phyloP scores from a whole-genome alignment of 2,113 vertebrate species.

The Struthidea cinerea region DNA sequence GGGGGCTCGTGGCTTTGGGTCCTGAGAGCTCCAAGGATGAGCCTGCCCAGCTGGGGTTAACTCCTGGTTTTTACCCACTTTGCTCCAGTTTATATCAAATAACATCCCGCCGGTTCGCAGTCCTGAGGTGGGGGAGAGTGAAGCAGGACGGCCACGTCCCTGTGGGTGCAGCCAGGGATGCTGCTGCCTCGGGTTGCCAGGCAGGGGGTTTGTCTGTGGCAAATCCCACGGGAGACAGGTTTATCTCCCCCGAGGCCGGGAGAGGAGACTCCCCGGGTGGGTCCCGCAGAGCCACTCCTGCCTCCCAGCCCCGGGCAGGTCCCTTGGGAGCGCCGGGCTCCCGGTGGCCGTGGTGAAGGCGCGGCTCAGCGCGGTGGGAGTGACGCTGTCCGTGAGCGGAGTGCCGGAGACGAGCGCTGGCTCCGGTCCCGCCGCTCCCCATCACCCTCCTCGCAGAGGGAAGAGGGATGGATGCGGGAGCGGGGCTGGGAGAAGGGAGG shows the following conservation, averaged over 20 bases:
- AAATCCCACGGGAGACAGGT: accelerated
- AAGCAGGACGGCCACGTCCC: neutral
- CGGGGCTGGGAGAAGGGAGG: neutral
- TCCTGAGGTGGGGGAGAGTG: accelerated
- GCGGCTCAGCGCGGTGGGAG: accelerated
- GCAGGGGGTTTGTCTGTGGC: neutral
- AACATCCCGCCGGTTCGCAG: neutral
- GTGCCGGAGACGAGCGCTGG: neutral
- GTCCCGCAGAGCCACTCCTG: accelerated
- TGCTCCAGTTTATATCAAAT: neutral
- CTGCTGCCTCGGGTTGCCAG: neutral
- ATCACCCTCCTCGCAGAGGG: accelerated
- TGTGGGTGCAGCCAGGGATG: neutral
- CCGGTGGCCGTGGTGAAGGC: accelerated
- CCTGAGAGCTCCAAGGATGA: neutral
- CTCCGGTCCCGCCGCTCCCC: accelerated
- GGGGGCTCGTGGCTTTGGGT: accelerated
- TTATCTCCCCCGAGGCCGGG: neutral
- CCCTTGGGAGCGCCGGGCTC: neutral
- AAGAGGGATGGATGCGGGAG: neutral
- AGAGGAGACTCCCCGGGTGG: neutral
- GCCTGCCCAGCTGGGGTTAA: neutral
- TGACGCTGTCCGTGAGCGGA: accelerated
- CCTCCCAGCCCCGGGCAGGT: neutral
- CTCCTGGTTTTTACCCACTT: neutral